Conservation (phyloP, 1,140 invertebrate genomes). For the Stegodyphus dumicola region DNA sequence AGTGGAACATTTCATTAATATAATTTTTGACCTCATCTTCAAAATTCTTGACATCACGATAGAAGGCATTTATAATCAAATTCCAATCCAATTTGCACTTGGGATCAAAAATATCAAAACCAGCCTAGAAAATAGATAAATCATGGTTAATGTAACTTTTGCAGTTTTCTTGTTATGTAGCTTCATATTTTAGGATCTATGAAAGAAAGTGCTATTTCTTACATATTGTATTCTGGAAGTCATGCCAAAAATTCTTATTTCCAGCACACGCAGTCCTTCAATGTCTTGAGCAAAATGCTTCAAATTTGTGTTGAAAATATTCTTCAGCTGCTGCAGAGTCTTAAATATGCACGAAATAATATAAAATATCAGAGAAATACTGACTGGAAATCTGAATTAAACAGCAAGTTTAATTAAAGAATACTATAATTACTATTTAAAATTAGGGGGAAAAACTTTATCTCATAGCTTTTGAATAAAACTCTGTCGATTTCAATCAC, state of each 20-base stretch:
- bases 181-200: too few species aligned
- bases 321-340: slow-evolving; percentile 17
- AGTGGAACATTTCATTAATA: slow-evolving; percentile 12
- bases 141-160: too few species aligned
- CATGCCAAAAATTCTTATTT: slow-evolving; percentile 45
- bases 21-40: slow-evolving; percentile 28
- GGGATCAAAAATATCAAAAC: slow-evolving; percentile 11
- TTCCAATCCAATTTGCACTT: slow-evolving; percentile 15
- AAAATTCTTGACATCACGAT: slow-evolving; percentile 33
- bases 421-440: background rate
- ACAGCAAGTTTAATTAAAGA: background rate
- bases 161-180: too few species aligned
- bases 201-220: background rate
- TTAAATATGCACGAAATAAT: background rate
- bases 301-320: slow-evolving; percentile 45
- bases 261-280: background rate
- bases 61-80: background rate
- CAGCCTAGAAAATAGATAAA: background rate
- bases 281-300: slow-evolving; percentile 25
- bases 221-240: slow-evolving; percentile 40
- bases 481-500: too few species aligned
- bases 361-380: background rate
- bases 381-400: background rate
- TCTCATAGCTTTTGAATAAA: background rate
- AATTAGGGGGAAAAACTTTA: background rate